Percentiles rank a stretch among this genome's conserved stretches.
phyloP scores from a whole-genome alignment of 2,113 vertebrate species.

The Lophius piscatorius region DNA sequence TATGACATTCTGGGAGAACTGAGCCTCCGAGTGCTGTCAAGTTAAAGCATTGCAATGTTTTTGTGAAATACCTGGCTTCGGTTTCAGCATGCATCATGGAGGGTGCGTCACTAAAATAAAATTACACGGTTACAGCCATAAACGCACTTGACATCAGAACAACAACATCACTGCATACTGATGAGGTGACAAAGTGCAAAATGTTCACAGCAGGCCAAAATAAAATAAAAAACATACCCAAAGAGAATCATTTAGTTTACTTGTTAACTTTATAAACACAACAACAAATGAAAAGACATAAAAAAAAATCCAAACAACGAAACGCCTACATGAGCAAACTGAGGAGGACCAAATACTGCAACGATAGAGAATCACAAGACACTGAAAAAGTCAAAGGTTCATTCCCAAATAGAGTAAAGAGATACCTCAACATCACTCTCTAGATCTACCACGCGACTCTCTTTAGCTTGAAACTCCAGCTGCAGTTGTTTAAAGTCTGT shows the following conservation, averaged over 20 bases:
- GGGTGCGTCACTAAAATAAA: constrained; percentile 41
- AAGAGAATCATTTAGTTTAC: constrained; percentile 17
- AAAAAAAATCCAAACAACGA: constrained; percentile 34
- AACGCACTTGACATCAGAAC: constrained; percentile 32
- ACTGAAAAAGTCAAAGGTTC: constrained; percentile 64
- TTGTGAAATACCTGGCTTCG: constrained; percentile 49
- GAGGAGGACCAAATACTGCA: constrained; percentile 41
- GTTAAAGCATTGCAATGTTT: constrained; percentile 34
- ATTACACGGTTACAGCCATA: constrained; percentile 44
- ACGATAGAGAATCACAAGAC: constrained; percentile 62
- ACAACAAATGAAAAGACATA: constrained; percentile 15
- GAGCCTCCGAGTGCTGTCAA: background rate
- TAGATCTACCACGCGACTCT: constrained; percentile 80
- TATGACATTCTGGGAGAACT: too few relatives aligned
- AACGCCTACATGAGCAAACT: constrained; percentile 56
- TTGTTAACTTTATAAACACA: constrained; percentile 26
- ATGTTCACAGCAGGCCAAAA: constrained; percentile 50
- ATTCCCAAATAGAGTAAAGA: constrained; percentile 63
- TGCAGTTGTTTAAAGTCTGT: constrained; percentile 86
- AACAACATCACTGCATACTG: constrained; percentile 28
- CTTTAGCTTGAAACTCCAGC: constrained; percentile 83
- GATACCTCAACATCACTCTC: constrained; percentile 84
- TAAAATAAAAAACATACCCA: constrained; percentile 11
- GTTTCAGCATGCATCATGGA: constrained; percentile 65
- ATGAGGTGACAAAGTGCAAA: constrained; percentile 50